Base-by-base conservation (phyloP, 2,888 invertebrate species). In the Pachycephus smyrnensis region DNA sequence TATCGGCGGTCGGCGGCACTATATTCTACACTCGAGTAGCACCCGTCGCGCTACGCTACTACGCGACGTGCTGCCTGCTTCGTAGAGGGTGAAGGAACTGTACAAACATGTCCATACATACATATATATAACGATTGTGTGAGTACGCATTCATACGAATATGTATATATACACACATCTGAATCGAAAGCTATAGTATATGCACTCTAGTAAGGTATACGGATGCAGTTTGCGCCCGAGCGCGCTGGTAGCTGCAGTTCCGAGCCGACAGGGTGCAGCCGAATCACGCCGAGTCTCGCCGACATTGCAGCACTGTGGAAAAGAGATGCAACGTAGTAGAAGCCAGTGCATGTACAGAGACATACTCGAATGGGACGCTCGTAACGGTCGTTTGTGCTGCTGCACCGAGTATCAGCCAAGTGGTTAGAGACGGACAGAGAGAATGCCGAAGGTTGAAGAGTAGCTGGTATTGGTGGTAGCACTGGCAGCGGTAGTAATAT, bases 371-470 rank as follows among this genome's bases (percentile, higher is more conserved):
- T 31, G 71, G 31, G 32, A 71, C 71, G 55, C 55, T 55, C 55
- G 55, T 55, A 55, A 55, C 55, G 55, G 55, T 55, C 55, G 71
- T 71, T 71, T 71, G 71, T 71, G 71, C 12, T 71, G 15, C 12
- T 71, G 31, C 23, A 12, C 71, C 37, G 35, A 75, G 69, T 74
- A 73, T 68, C 77, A 55, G 69, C 77, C 75, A 36, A 31, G 11
- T 55, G 68, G 55, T 75, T 75, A 30, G 12, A 33, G 35, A 23
- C 55, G 23, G 55, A 55, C 55, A 40, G 37, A 37, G 12, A 9
- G 23, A 12, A 55, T 55, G 23, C 55, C 55, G 55, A 55, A 55
- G 55, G 55, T 55, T 55, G 55, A 55, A 23, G 55, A 55, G 55
- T 55, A 55, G 55, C 23, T 55, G 55, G 55, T 23, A 55, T 23